A percentile compares a stretch with the other conserved stretches of the same genome.
Evolutionary conservation across 2,888 invertebrate species (phyloP).

Genomic region (Drosophila niveifrons): DNA sequence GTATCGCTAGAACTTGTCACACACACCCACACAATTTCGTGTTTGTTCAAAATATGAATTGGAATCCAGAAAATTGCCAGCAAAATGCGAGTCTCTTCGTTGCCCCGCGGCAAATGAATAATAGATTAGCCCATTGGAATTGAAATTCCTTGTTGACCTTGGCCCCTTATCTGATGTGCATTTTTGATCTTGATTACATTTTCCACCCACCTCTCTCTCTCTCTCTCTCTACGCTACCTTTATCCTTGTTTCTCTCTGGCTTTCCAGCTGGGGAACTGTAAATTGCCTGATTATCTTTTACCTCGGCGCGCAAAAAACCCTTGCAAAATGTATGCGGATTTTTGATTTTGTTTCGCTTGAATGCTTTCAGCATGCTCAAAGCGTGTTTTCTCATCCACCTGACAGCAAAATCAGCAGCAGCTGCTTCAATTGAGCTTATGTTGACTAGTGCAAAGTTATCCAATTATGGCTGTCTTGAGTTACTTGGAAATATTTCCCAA

Average conservation of each 20-base stretch:
- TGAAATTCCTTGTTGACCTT: conserved; percentile 72
- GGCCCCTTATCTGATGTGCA: conserved; percentile 47
- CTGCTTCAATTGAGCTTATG: background rate
- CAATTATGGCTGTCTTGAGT: background rate
- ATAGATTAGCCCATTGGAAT: conserved; percentile 62
- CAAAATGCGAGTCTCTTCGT: background rate
- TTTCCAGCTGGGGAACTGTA: conserved; percentile 35
- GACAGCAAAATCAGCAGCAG: background rate
- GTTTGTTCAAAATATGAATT: conserved; percentile 3
- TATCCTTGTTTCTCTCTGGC: background rate
- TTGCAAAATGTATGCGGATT: conserved; percentile 10
- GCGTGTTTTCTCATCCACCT: conserved; percentile 7
- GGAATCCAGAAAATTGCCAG: background rate
- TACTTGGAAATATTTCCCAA: background rate
- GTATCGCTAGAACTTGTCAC: conserved; percentile 61
- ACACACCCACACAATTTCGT: conserved; percentile 16
- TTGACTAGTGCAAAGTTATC: background rate
- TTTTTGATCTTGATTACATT: conserved; percentile 69
- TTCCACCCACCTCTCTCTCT: conserved; percentile 5
- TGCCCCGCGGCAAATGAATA: conserved; percentile 49
- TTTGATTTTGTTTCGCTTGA: background rate
- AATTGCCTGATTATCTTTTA: conserved; percentile 63
- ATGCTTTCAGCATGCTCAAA: conserved; percentile 5
- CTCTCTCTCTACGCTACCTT: no score
- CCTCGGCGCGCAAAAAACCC: background rate